Conservation (phyloP, 2,888 invertebrate genomes). For the Caenorhabditis sp. region DNA sequence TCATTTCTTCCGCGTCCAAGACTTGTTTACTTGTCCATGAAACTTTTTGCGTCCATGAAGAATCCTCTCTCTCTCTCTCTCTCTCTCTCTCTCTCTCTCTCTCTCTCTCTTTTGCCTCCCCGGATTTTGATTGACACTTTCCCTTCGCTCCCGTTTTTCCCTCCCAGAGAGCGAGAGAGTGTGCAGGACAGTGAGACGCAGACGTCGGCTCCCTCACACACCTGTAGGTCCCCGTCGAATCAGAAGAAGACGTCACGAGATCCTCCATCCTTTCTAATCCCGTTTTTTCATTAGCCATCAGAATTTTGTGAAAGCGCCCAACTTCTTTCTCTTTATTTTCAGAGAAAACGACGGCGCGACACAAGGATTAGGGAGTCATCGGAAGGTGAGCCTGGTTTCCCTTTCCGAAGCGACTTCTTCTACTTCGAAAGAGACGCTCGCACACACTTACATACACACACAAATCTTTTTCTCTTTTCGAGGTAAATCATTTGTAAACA, state of each 20-base stretch:
- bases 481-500: slow-evolving; percentile 52
- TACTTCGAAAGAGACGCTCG: no score
- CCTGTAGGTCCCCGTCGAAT: slow-evolving; percentile 3
- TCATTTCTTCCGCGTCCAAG: slow-evolving; percentile 4
- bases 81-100: neutral
- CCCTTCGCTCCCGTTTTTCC: neutral
- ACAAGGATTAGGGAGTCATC: no score
- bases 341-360: no score
- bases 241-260: neutral
- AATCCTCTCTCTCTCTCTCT: neutral
- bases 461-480: slow-evolving; percentile 22
- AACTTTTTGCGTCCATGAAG: no score
- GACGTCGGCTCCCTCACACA: neutral
- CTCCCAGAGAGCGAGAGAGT: neutral
- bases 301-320: neutral
- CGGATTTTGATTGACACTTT: slow-evolving; percentile 48
- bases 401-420: no score
- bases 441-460: neutral
- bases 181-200: slow-evolving; percentile 31
- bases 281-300: neutral
- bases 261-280: neutral
- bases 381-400: no score
- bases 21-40: slow-evolving; percentile 37
- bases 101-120: neutral
- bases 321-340: neutral